A percentile compares a stretch with the other conserved stretches of the same genome.
Conservation (phyloP, 2,888 invertebrate genomes). For the Antheraea yamamai region DNA sequence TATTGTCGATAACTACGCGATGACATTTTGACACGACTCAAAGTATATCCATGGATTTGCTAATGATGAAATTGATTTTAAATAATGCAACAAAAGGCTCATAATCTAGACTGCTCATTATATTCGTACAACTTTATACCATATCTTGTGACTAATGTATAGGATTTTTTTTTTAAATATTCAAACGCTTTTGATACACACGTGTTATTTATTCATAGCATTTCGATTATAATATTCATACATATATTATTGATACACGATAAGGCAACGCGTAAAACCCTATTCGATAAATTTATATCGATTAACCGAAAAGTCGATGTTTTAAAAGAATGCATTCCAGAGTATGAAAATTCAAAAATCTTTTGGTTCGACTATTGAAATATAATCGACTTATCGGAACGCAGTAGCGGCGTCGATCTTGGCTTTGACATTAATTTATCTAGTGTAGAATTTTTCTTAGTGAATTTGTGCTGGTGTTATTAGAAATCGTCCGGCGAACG, state of each 20-base stretch:
- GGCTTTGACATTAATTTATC: conserved; percentile 56
- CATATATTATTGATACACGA: conserved; percentile 20
- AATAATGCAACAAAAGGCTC: conserved; percentile 43
- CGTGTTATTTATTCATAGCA: conserved; percentile 19
- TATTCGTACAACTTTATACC: conserved; percentile 19
- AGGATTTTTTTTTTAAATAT: conserved; percentile 19
- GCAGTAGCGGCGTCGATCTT: conserved; percentile 34
- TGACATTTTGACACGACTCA: background rate
- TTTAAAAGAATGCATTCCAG: conserved; percentile 65
- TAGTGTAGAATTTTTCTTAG: conserved; percentile 55
- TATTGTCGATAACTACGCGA: background rate
- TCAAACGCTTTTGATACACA: conserved; percentile 8
- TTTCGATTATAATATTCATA: conserved; percentile 43
- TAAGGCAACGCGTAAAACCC: conserved; percentile 42
- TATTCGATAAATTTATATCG: conserved; percentile 26
- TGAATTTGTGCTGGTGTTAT: conserved; percentile 37
- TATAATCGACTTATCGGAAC: conserved; percentile 16
- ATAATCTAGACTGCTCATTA: conserved; percentile 47
- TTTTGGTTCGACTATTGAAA: background rate
- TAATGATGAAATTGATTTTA: conserved; percentile 24
- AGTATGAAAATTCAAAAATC: conserved; percentile 23
- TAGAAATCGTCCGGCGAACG: conserved; percentile 52
- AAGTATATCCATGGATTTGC: conserved; percentile 5
- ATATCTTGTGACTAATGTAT: conserved; percentile 11
- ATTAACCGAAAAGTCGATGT: conserved; percentile 14